phyloP scores from a whole-genome alignment of 2,888 invertebrate genomes.

The Ischnus inquisitorius region DNA sequence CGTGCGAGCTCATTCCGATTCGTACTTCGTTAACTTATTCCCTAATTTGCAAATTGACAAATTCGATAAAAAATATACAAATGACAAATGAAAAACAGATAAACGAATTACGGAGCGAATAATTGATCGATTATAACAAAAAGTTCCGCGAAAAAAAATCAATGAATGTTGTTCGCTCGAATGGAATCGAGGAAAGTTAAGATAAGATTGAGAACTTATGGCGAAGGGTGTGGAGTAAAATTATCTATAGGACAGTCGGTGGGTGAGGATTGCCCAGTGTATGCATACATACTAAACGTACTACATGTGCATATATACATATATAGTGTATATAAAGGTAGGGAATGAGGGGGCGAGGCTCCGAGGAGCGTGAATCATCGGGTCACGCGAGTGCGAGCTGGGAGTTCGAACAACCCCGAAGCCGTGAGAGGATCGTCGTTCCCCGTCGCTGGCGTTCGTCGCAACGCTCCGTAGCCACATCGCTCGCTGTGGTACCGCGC shows the following conservation, averaged over 20 bases:
- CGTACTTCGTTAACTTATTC: no score
- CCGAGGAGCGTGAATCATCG: slow-evolving; percentile 81
- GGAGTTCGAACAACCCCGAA: slow-evolving; percentile 73
- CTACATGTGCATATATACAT: not conserved
- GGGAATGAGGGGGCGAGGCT: slow-evolving; percentile 54
- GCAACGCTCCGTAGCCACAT: slow-evolving; percentile 57
- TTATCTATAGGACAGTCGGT: slow-evolving; percentile 13
- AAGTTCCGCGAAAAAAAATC: no score
- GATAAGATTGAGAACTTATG: slow-evolving; percentile 12
- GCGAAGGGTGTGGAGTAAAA: not conserved
- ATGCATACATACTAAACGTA: not conserved
- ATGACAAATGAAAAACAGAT: no score
- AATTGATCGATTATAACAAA: no score
- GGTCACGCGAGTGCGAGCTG: slow-evolving; percentile 81
- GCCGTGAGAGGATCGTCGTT: slow-evolving; percentile 77
- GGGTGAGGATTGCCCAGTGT: not conserved
- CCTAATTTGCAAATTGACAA: no score
- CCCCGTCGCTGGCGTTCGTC: slow-evolving; percentile 62
- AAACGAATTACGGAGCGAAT: no score
- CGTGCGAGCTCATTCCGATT: no score
- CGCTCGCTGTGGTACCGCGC: slow-evolving; percentile 62
- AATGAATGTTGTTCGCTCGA: not conserved
- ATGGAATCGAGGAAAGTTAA: not conserved
- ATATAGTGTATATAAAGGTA: slow-evolving; percentile 6
- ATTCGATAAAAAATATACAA: no score